Percentiles rank a stretch among this genome's conserved stretches.
Evolutionary conservation across 2,113 vertebrate species (phyloP).

Genomic region (Halichoerus grypus): DNA sequence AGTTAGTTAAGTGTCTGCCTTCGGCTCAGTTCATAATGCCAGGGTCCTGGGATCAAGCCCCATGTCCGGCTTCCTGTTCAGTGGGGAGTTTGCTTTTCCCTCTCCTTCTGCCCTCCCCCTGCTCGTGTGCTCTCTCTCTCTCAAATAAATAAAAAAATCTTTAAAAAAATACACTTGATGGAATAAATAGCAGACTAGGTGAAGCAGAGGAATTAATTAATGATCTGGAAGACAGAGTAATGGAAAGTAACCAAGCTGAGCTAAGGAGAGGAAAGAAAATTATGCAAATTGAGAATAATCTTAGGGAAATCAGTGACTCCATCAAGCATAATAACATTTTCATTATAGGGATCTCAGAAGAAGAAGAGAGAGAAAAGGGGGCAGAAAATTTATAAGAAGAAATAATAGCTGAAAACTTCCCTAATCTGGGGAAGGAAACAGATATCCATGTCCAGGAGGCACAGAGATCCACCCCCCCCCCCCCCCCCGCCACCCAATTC

Average conservation of each 20-base stretch:
- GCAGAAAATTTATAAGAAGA: neutral
- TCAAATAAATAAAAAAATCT: neutral
- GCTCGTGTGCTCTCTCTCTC: neutral
- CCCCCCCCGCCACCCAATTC: neutral
- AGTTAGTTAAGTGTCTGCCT: neutral
- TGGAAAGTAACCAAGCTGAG: neutral
- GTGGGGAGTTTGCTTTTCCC: neutral
- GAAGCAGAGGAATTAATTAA: neutral
- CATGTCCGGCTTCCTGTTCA: neutral
- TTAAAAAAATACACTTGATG: neutral
- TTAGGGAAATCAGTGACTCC: neutral
- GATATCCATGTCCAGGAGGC: neutral
- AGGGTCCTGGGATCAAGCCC: neutral
- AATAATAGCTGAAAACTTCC: neutral
- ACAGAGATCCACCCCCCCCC: neutral
- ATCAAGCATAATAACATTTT: neutral
- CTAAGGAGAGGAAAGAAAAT: neutral
- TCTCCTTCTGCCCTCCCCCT: neutral
- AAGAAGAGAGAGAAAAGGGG: neutral
- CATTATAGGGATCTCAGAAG: neutral
- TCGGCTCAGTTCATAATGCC: neutral
- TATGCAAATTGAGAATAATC: neutral
- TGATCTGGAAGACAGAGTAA: neutral
- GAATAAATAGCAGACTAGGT: neutral
- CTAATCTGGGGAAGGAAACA: neutral